A percentile compares a stretch with the other conserved stretches of the same genome.
Conservation (phyloP, 2,113 vertebrate species). For the Ceuthmochares aereus region DNA sequence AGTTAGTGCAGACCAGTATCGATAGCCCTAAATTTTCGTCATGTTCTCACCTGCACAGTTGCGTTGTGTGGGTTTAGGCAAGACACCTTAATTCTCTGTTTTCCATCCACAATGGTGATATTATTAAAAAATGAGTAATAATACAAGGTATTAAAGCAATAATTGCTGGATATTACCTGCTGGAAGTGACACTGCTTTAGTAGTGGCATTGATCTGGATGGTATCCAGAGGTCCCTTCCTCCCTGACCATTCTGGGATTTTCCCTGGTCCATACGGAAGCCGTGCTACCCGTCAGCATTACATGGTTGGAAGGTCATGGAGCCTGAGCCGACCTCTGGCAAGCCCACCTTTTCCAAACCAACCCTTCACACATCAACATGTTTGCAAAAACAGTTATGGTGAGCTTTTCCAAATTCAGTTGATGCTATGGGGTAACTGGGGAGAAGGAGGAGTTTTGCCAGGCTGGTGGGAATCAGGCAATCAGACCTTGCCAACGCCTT, state of each 20-base stretch:
- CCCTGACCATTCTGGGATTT: too few relatives aligned
- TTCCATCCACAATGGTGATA: accelerated
- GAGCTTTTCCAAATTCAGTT: neutral
- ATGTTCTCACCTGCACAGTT: neutral
- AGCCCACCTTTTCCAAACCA: neutral
- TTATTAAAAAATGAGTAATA: neutral
- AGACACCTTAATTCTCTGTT: neutral
- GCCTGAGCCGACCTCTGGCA: accelerated
- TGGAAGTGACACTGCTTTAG: too few relatives aligned
- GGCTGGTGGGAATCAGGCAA: neutral
- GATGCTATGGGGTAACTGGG: too few relatives aligned
- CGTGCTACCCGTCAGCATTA: neutral
- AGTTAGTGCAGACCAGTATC: neutral
- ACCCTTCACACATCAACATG: accelerated
- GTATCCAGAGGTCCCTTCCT: too few relatives aligned
- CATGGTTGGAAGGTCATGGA: accelerated
- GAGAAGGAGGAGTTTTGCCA: accelerated
- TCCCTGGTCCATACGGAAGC: neutral
- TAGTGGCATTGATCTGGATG: too few relatives aligned
- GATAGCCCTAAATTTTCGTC: neutral
- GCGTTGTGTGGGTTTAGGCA: neutral
- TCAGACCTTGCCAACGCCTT: neutral
- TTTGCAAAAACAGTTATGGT: accelerated
- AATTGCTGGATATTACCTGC: neutral
- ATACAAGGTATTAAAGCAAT: accelerated